A percentile compares a stretch with the other conserved stretches of the same genome.
phyloP scores from a whole-genome alignment of 2,113 vertebrate species.

The Limanda limanda region DNA sequence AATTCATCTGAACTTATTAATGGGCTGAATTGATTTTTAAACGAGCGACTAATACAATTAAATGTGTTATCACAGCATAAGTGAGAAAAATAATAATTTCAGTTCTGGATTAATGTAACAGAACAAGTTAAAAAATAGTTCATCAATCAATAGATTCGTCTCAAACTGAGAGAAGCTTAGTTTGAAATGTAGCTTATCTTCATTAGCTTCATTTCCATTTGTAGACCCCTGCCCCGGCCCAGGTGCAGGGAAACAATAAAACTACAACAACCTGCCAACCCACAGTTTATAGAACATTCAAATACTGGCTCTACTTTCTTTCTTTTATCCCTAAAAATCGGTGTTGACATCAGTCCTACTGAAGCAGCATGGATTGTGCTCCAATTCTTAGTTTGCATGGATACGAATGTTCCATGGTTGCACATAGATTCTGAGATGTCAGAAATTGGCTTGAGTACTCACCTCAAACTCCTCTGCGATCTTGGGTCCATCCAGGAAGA shows the following conservation, averaged over 20 bases:
- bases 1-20: slow-evolving; percentile 22
- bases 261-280: no score
- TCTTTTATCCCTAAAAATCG: no score
- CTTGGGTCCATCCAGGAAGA: slow-evolving; percentile 93
- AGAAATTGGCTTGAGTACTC: not conserved
- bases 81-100: not conserved
- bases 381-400: not conserved
- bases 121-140: not conserved
- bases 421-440: not conserved
- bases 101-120: no score
- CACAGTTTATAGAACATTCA: no score
- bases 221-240: no score
- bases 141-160: not conserved
- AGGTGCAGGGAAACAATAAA: not conserved
- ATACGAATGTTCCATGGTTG: not conserved
- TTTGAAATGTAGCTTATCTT: no score
- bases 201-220: no score
- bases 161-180: not conserved
- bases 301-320: no score
- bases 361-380: not conserved
- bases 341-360: not conserved
- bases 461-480: slow-evolving; percentile 96
- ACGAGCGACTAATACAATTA: not conserved
- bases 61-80: not conserved
- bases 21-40: not conserved